Evolutionary conservation across 1,140 invertebrate genomes (phyloP), one percentile per base, ranked within the genome.

Genomic region (Drosophila obscura): DNA sequence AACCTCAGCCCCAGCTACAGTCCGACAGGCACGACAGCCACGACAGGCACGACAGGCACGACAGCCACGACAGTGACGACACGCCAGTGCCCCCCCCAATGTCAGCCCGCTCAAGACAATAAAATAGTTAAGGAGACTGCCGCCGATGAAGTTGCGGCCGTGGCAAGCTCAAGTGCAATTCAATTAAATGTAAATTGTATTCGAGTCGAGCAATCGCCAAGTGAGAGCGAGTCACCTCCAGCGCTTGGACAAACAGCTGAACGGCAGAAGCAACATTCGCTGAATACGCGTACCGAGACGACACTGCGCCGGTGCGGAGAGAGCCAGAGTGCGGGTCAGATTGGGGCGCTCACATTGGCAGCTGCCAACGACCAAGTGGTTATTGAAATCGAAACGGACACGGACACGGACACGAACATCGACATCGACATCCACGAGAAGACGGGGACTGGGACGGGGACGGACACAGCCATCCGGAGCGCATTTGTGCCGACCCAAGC

Each of bases 361-460:
- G 68, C 63, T 46, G 39, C 39, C 45, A 19, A 45, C 49, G 45
- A 56, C 66, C 73, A 85, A 60, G 59, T 88, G 79, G 82, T 85
- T 51, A 88, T 88, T 76, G 82, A 82, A 79, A 87, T 87, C 77
- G 82, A 88, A 76, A 62, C 74, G 50, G 59, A 60, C 60, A 41
- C 43, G 39, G 67, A 78, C 35, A 39, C 11, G 9, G 31, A 35
- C 35, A 39, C 11, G 9, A 9, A 35, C 31, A 35, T 7, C 24
- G 56, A 66, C 19, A 1, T 19, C 19, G 19, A 19, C 31, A 35
- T 1, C 24, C 51, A 66, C 19, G 46, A 46, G 28, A 26, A 35
- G 35, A 48, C 45, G 49, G 49, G 48, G 19, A 19, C 19, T 1
- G 19, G 19, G 19, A 19, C 16, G 16, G n/a, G n/a, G 41, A 48